Evolutionary conservation across 2,113 vertebrate genomes (phyloP).

Genomic region (Laticauda colubrina): DNA sequence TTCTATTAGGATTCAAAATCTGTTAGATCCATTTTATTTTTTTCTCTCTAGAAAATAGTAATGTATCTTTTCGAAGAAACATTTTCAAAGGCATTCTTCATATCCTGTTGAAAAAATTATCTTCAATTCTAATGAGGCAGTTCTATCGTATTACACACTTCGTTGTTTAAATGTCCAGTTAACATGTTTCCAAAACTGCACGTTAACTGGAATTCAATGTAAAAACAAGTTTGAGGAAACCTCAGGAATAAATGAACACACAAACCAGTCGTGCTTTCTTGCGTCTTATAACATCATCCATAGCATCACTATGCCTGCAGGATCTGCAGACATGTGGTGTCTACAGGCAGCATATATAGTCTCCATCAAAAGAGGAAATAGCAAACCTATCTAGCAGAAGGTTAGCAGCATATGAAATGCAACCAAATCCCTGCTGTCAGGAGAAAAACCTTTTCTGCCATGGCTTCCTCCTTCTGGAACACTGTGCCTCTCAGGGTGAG

Average conservation of each 20-base stretch:
- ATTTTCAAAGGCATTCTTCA: neutral
- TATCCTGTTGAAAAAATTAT: neutral
- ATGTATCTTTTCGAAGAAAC: neutral
- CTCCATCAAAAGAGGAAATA: neutral
- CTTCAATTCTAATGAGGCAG: neutral
- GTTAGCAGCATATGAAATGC: neutral
- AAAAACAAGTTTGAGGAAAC: neutral
- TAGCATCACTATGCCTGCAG: neutral
- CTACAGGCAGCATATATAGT: neutral
- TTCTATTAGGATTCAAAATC: neutral
- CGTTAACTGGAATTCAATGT: neutral
- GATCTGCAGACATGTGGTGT: neutral
- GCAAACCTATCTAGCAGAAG: neutral
- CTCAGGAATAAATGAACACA: neutral
- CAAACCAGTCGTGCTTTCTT: neutral
- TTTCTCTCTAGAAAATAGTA: neutral
- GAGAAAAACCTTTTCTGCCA: neutral
- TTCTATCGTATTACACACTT: neutral
- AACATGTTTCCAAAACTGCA: neutral
- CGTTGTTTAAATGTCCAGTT: neutral
- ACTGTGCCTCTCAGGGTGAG: neutral
- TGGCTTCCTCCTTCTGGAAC: neutral
- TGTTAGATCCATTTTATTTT: neutral
- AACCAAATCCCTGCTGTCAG: neutral
- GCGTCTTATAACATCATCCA: neutral